Percentiles rank a stretch among this genome's conserved stretches.
Conservation (phyloP, 2,888 invertebrate species). For the Reticulitermes lucifugus region DNA sequence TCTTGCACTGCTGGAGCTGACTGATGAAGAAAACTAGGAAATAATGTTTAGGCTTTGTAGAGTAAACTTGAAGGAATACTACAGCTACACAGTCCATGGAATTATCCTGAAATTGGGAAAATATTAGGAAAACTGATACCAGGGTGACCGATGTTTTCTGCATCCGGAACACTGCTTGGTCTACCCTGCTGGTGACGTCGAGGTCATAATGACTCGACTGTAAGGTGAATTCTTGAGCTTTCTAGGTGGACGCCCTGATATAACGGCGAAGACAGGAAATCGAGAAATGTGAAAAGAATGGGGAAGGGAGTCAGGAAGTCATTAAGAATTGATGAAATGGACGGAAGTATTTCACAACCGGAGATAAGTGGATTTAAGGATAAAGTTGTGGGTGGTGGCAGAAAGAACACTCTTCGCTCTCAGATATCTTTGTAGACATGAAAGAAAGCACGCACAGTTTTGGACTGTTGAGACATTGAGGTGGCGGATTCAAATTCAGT, state of each 20-base stretch:
- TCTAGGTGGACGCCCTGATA: not conserved
- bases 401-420: not conserved
- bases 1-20: too few species aligned
- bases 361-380: slow-evolving; percentile 12
- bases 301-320: not conserved
- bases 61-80: too few species aligned
- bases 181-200: too few species aligned
- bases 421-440: not conserved
- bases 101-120: too few species aligned
- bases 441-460: too few species aligned
- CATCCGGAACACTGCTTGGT: too few species aligned
- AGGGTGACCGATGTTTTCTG: too few species aligned
- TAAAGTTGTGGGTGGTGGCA: not conserved
- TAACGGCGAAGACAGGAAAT: slow-evolving; percentile 2
- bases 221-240: not conserved
- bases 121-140: too few species aligned
- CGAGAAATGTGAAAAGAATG: slow-evolving; percentile 8
- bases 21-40: too few species aligned
- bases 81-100: too few species aligned
- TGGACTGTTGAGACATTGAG: not conserved
- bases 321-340: slow-evolving; percentile 22
- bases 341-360: slow-evolving; percentile 21
- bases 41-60: too few species aligned
- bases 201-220: not conserved
- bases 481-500: not conserved